These are phyloP conservation scores for Austrofundulus limnaeus DNA, from an alignment of 2,113 vertebrate genomes.

Conservation along the genomic window DNA sequence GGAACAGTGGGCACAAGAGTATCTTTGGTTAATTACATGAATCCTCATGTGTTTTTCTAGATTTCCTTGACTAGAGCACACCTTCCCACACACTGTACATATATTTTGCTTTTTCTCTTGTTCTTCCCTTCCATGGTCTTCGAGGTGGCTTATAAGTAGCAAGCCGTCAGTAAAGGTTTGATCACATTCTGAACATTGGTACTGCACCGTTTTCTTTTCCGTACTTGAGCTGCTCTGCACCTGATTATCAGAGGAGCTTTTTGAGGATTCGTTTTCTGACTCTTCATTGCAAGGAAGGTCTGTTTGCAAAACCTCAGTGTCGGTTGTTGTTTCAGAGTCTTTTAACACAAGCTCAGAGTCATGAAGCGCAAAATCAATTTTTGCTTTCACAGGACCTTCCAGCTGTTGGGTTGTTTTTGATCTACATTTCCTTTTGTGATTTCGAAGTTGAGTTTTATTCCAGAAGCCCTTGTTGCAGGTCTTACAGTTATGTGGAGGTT, in stretches of 20 bases:
- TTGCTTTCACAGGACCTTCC: slow-evolving; percentile 51
- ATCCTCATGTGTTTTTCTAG: slow-evolving; percentile 71
- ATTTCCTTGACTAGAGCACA: slow-evolving; percentile 45
- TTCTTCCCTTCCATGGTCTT: slow-evolving; percentile 78
- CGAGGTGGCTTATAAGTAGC: slow-evolving; percentile 80
- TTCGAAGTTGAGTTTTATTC: slow-evolving; percentile 65
- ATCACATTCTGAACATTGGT: slow-evolving; percentile 82
- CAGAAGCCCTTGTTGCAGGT: slow-evolving; percentile 73
- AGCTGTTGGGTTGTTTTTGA: neutral
- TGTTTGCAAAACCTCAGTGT: slow-evolving; percentile 71
- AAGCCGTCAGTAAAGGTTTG: slow-evolving; percentile 80
- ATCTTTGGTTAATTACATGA: slow-evolving; percentile 41
- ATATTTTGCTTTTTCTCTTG: slow-evolving; percentile 55
- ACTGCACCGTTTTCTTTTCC: slow-evolving; percentile 60
- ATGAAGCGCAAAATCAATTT: slow-evolving; percentile 54
- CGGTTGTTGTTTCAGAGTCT: slow-evolving; percentile 54
- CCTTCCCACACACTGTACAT: slow-evolving; percentile 66
- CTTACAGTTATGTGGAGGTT: slow-evolving; percentile 57
- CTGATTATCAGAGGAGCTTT: slow-evolving; percentile 8
- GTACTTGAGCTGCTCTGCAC: slow-evolving; percentile 20
- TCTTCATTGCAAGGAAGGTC: slow-evolving; percentile 69
- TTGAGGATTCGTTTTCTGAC: slow-evolving; percentile 5
- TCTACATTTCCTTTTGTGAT: slow-evolving; percentile 74
- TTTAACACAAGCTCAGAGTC: slow-evolving; percentile 65
- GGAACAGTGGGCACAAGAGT: slow-evolving; percentile 65